Conservation (phyloP, 2,113 vertebrate species). For the Prunella himalayana region DNA sequence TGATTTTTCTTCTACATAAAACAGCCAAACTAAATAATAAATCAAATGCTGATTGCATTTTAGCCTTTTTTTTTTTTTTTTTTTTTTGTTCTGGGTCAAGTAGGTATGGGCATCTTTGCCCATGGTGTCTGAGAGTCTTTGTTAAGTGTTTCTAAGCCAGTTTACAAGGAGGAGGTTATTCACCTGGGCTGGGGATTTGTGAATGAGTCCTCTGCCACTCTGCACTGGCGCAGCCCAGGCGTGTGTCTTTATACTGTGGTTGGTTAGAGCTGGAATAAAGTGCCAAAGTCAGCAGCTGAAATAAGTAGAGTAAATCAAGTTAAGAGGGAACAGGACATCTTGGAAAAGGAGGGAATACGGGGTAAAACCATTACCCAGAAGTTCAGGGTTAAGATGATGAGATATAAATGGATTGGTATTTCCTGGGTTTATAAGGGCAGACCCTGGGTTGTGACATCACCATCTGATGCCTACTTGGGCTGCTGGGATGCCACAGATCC, state of each 20-base stretch:
- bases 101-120: background rate
- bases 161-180: background rate
- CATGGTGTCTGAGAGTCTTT: background rate
- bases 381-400: constrained; percentile 61
- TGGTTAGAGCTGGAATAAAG: constrained; percentile 30
- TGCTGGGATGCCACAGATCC: background rate
- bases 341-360: constrained; percentile 44
- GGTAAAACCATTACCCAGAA: constrained; percentile 50
- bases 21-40: constrained; percentile 41
- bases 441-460: constrained; percentile 33
- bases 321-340: constrained; percentile 67
- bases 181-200: background rate
- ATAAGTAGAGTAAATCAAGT: constrained; percentile 76
- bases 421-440: constrained; percentile 54
- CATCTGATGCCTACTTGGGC: background rate
- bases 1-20: constrained; percentile 54
- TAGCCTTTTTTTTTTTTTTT: background rate
- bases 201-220: background rate
- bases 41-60: constrained; percentile 45
- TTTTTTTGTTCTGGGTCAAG: background rate
- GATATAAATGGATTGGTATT: constrained; percentile 68
- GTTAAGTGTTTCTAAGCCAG: background rate
- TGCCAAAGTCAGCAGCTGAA: constrained; percentile 76
- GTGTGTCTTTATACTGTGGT: constrained; percentile 43
- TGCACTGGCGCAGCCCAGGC: background rate